Evolutionary conservation across 2,888 invertebrate species (phyloP).

Genomic region (Ditula angustiorana): DNA sequence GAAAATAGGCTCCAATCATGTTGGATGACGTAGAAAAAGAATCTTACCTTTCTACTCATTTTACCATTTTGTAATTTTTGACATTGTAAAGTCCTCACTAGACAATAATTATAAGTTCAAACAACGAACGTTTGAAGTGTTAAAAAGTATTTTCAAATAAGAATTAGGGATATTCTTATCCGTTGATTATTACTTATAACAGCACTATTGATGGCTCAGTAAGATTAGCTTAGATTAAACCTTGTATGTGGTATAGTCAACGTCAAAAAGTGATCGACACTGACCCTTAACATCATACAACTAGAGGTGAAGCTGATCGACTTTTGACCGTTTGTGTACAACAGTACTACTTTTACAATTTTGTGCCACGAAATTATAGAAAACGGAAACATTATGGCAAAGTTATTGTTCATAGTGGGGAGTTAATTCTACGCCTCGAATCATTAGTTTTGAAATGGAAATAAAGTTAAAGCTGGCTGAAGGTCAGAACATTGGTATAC

Average conservation of each 20-base stretch:
- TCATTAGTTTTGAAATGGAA: slow-evolving; percentile 1
- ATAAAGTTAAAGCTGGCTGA: neutral
- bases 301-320: neutral
- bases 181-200: neutral
- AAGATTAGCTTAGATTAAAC: slow-evolving; percentile 1
- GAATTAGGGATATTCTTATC: neutral
- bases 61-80: no score
- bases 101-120: no score
- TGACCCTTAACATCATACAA: neutral
- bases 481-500: neutral
- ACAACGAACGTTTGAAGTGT: no score
- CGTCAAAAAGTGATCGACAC: neutral
- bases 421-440: neutral
- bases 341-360: slow-evolving; percentile 16
- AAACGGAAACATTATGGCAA: slow-evolving; percentile 30
- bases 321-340: neutral
- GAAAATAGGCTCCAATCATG: no score
- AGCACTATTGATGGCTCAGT: neutral
- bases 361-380: slow-evolving; percentile 5
- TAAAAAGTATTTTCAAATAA: neutral
- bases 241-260: neutral
- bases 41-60: no score
- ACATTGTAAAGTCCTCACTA: no score
- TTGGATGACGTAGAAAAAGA: no score
- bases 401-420: slow-evolving; percentile 20